Percentiles rank a stretch among this genome's conserved stretches.
phyloP scores from a whole-genome alignment of 2,888 invertebrate genomes.

The Patella ulyssiponensis region DNA sequence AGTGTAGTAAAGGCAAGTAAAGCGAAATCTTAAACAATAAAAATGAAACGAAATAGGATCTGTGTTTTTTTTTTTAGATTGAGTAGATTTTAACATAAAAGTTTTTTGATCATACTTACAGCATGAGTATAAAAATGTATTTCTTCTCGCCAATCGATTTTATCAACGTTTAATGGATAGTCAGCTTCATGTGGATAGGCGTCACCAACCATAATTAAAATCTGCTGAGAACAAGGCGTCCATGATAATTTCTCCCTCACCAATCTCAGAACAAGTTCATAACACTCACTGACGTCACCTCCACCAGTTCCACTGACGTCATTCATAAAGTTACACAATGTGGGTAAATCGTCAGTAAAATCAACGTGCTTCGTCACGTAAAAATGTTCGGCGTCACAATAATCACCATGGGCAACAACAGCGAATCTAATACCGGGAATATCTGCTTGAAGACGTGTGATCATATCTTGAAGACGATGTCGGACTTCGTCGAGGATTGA shows the following conservation, averaged over 20 bases:
- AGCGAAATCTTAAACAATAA: too few species aligned
- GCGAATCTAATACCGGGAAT: slow-evolving; percentile 64
- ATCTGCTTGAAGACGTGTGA: slow-evolving; percentile 64
- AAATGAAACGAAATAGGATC: too few species aligned
- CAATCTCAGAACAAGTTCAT: slow-evolving; percentile 62
- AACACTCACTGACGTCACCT: slow-evolving; percentile 66
- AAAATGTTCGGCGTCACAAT: slow-evolving; percentile 59
- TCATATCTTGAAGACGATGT: slow-evolving; percentile 58
- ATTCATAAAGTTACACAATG: slow-evolving; percentile 57
- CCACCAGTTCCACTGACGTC: slow-evolving; percentile 60
- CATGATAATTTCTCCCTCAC: slow-evolving; percentile 52
- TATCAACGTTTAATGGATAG: slow-evolving; percentile 49
- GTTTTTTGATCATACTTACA: slow-evolving; percentile 28
- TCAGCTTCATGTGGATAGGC: slow-evolving; percentile 60
- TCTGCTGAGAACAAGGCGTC: slow-evolving; percentile 56
- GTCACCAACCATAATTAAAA: slow-evolving; percentile 67
- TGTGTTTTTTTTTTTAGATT: too few species aligned
- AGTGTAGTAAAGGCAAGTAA: too few species aligned
- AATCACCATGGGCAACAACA: slow-evolving; percentile 69
- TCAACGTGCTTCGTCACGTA: slow-evolving; percentile 64
- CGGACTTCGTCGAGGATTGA: slow-evolving; percentile 58
- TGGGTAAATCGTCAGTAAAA: slow-evolving; percentile 52
- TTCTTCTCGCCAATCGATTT: slow-evolving; percentile 62
- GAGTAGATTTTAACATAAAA: too few species aligned
- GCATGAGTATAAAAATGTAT: slow-evolving; percentile 36